These are phyloP conservation scores for Semibalanus balanoides DNA, from an alignment of 1,140 invertebrate genomes.

Conservation along the genomic window DNA sequence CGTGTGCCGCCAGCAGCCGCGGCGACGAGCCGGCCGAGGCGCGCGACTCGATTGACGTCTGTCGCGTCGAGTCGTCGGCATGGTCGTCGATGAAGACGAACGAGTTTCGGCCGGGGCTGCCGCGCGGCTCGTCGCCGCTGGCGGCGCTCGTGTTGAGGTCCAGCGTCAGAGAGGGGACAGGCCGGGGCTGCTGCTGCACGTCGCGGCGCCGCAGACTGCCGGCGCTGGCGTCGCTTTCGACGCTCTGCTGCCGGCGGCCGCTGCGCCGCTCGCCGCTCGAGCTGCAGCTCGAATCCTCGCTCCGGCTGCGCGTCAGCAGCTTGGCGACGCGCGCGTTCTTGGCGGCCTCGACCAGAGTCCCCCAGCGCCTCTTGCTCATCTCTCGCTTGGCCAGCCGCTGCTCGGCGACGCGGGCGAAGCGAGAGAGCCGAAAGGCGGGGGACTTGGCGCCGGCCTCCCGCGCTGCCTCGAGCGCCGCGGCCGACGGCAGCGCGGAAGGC, in stretches of 20 bases:
- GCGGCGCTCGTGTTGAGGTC: neutral
- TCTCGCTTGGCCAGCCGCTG: neutral
- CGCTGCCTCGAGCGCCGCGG: neutral
- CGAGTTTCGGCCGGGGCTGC: neutral
- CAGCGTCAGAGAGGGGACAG: conserved; percentile 3
- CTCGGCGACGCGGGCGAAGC: neutral
- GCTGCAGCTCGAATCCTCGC: conserved; percentile 17
- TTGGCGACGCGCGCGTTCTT: conserved; percentile 21
- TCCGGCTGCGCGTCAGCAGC: conserved; percentile 19
- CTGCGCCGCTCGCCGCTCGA: neutral
- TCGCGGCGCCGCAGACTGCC: conserved; percentile 2
- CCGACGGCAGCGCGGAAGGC: neutral
- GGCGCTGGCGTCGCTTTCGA: neutral
- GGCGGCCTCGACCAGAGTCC: conserved; percentile 22
- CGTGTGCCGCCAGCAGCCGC: neutral
- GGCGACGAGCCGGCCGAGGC: neutral
- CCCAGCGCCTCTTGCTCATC: conserved; percentile 16
- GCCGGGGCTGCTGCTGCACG: neutral
- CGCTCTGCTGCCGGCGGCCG: neutral
- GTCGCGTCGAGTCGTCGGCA: neutral
- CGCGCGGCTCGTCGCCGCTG: neutral
- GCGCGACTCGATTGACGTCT: neutral
- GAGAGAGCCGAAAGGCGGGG: neutral
- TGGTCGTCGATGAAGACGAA: conserved; percentile 4
- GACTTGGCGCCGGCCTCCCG: neutral